phyloP scores from a whole-genome alignment of 2,888 invertebrate genomes.

The Athalia circularis region DNA sequence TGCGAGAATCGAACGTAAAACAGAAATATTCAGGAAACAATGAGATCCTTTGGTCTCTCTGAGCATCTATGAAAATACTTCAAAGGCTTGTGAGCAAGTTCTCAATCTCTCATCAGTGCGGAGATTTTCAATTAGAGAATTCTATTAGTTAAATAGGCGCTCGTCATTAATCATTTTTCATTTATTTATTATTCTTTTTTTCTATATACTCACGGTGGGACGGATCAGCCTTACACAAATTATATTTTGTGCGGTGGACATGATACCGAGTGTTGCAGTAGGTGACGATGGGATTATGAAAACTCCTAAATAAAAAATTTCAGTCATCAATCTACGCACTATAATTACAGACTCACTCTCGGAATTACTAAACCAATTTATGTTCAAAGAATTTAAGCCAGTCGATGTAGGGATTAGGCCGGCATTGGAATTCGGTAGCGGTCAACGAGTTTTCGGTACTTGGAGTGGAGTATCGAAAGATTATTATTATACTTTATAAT shows the following conservation, averaged over 20 bases:
- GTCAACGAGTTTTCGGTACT: conserved; percentile 1
- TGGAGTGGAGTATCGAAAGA: background rate
- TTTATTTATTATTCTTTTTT: background rate
- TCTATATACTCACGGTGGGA: background rate
- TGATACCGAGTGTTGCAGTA: too few species aligned
- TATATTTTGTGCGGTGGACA: background rate
- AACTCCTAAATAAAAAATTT: too few species aligned
- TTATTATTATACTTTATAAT: conserved; percentile 18
- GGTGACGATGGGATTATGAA: too few species aligned
- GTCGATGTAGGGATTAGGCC: background rate
- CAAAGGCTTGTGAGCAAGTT: conserved; percentile 3
- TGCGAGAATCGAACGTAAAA: background rate
- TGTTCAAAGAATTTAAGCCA: background rate
- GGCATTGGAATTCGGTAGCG: conserved; percentile 2
- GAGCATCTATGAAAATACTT: background rate
- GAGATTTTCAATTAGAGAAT: background rate
- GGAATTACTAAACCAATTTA: background rate
- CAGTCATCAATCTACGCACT: background rate
- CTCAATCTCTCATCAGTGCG: background rate
- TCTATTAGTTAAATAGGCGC: background rate
- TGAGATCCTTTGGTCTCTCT: background rate
- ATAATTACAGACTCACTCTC: background rate
- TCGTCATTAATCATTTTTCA: background rate
- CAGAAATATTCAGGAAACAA: conserved; percentile 21
- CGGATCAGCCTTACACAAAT: background rate